phyloP scores from a whole-genome alignment of 2,797 vertebrate species.

The Cyclopterus lumpus region DNA sequence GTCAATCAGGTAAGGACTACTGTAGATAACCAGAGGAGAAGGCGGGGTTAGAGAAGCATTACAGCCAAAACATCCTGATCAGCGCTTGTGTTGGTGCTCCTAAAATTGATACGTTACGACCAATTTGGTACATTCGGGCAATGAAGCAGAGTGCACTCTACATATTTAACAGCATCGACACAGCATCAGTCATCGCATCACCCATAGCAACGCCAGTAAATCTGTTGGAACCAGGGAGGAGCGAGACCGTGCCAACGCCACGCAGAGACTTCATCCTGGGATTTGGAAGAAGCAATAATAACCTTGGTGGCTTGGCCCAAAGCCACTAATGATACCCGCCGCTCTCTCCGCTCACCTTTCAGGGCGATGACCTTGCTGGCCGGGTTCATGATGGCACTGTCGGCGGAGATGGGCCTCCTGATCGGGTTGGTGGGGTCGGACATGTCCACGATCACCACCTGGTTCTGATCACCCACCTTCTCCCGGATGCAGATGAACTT shows the following conservation, averaged over 20 bases:
- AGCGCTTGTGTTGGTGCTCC: constrained; percentile 67
- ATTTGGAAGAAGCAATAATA: constrained; percentile 37
- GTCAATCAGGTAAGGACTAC: constrained; percentile 67
- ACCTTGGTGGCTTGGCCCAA: not conserved
- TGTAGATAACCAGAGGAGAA: constrained; percentile 43
- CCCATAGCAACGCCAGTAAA: constrained; percentile 32
- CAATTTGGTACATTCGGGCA: constrained; percentile 63
- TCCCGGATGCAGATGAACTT: constrained; percentile 95
- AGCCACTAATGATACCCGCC: not conserved
- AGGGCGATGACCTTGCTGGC: constrained; percentile 94
- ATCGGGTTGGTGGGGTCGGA: constrained; percentile 89
- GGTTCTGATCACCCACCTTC: constrained; percentile 93
- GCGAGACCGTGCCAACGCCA: constrained; percentile 35
- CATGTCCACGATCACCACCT: constrained; percentile 93
- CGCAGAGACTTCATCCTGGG: constrained; percentile 43
- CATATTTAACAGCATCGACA: constrained; percentile 59
- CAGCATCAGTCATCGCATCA: constrained; percentile 39
- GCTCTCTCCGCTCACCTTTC: constrained; percentile 84
- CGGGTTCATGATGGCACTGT: constrained; percentile 96
- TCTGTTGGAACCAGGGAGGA: constrained; percentile 39
- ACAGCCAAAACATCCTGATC: constrained; percentile 77
- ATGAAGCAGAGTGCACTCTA: constrained; percentile 51
- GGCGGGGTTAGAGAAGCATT: constrained; percentile 68
- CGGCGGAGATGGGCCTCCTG: constrained; percentile 91
- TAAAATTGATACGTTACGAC: constrained; percentile 69